Conservation (phyloP, 2,888 invertebrate species). For the Xylota segnis region DNA sequence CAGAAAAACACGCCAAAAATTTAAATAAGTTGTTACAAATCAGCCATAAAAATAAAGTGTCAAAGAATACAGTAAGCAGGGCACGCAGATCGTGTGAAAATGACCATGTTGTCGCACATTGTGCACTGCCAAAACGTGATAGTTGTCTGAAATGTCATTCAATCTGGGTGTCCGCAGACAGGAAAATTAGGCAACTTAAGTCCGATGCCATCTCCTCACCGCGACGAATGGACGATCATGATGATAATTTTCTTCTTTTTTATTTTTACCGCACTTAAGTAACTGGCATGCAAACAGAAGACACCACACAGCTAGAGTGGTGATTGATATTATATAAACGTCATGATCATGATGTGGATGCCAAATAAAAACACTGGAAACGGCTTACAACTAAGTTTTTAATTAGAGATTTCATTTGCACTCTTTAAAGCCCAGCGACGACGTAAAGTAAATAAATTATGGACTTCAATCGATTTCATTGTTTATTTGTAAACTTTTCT, state of each 20-base stretch:
- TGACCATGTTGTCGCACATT: constrained; percentile 17
- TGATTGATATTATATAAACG: constrained; percentile 44
- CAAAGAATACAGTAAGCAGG: constrained; percentile 12
- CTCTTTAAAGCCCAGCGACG: constrained; percentile 28
- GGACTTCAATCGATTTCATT: constrained; percentile 33
- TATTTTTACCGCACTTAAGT: constrained; percentile 40
- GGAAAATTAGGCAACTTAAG: constrained; percentile 45
- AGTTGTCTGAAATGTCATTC: constrained; percentile 47
- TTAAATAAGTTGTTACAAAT: constrained; percentile 38
- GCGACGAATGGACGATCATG: constrained; percentile 17
- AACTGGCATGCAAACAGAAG: constrained; percentile 31
- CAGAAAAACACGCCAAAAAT: constrained; percentile 17
- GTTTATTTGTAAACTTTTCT: neutral
- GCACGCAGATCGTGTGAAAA: constrained; percentile 56
- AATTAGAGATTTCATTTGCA: constrained; percentile 63
- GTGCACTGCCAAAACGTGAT: constrained; percentile 50
- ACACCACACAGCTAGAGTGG: constrained; percentile 10
- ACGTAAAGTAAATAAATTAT: constrained; percentile 56
- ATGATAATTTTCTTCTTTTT: constrained; percentile 35
- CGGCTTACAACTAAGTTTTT: constrained; percentile 32
- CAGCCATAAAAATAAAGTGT: constrained; percentile 3
- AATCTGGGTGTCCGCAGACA: constrained; percentile 33
- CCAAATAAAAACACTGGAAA: constrained; percentile 26
- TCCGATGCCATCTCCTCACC: constrained; percentile 41
- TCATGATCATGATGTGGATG: constrained; percentile 41